phyloP scores from a whole-genome alignment of 2,797 vertebrate genomes.

The Brachyalestes nurse region DNA sequence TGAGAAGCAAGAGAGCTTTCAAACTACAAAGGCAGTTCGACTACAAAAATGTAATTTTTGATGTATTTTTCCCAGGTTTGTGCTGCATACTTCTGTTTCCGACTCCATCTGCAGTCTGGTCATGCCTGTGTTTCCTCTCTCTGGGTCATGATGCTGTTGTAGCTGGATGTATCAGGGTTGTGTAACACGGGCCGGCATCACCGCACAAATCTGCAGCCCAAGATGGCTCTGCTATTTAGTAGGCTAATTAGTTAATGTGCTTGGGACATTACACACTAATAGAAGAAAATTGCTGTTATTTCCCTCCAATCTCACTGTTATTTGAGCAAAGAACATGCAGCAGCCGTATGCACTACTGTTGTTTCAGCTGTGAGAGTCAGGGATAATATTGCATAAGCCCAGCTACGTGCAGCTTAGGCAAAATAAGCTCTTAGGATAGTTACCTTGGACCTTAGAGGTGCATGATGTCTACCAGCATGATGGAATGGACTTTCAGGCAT shows the following conservation, averaged over 20 bases:
- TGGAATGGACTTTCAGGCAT: background rate
- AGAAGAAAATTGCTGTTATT: conserved; percentile 58
- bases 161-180: background rate
- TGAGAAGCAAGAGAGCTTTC: background rate
- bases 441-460: background rate
- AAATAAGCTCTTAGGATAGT: conserved; percentile 34
- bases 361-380: conserved; percentile 29
- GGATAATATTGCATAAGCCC: conserved; percentile 12
- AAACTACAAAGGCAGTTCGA: background rate
- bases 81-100: background rate
- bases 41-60: too few relatives aligned
- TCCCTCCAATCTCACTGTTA: conserved; percentile 49
- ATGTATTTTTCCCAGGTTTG: background rate
- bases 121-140: background rate
- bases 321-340: conserved; percentile 44
- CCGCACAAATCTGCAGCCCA: background rate
- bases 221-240: conserved; percentile 34
- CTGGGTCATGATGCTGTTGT: background rate
- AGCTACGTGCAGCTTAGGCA: conserved; percentile 7
- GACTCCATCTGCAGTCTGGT: conserved; percentile 2
- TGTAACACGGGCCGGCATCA: conserved; percentile 1
- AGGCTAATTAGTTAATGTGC: conserved; percentile 61
- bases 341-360: conserved; percentile 26
- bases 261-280: conserved; percentile 54
- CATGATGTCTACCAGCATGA: conserved; percentile 1